phyloP scores from a whole-genome alignment of 2,888 invertebrate genomes.

The Meliscaeva auricollis region DNA sequence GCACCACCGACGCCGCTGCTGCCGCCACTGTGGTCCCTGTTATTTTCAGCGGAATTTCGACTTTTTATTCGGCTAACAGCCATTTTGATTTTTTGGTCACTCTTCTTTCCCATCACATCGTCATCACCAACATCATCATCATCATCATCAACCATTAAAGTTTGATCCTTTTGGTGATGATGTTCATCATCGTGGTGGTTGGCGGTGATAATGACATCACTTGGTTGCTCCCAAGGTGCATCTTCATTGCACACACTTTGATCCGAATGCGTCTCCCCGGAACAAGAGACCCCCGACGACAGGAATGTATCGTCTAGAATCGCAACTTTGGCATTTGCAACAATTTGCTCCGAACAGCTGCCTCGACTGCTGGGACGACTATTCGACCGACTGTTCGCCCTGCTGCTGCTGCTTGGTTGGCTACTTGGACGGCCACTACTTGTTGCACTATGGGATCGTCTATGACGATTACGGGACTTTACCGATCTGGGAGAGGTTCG shows the following conservation, averaged over 20 bases:
- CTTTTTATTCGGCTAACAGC: slow-evolving; percentile 55
- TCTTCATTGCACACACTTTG: slow-evolving; percentile 76
- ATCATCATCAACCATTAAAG: slow-evolving; percentile 2
- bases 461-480: slow-evolving; percentile 58
- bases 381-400: slow-evolving; percentile 51
- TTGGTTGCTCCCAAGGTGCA: slow-evolving; percentile 48
- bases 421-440: slow-evolving; percentile 4
- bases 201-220: slow-evolving; percentile 50
- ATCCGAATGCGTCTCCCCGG: slow-evolving; percentile 81
- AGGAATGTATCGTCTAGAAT: slow-evolving; percentile 81
- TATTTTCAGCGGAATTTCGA: slow-evolving; percentile 42
- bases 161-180: slow-evolving; percentile 35
- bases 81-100: slow-evolving; percentile 65
- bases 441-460: slow-evolving; percentile 75
- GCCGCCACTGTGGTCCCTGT: no score
- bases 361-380: slow-evolving; percentile 66
- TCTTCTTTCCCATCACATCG: background rate
- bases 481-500: slow-evolving; percentile 65
- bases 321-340: slow-evolving; percentile 75
- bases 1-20: no score
- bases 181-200: background rate
- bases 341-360: slow-evolving; percentile 68
- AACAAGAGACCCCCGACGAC: slow-evolving; percentile 83
- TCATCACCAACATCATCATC: background rate
- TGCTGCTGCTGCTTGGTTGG: slow-evolving; percentile 27